Evolutionary conservation across 1,140 invertebrate species (phyloP), one percentile per base, ranked within the genome.

Genomic region (Drosophila tani): DNA sequence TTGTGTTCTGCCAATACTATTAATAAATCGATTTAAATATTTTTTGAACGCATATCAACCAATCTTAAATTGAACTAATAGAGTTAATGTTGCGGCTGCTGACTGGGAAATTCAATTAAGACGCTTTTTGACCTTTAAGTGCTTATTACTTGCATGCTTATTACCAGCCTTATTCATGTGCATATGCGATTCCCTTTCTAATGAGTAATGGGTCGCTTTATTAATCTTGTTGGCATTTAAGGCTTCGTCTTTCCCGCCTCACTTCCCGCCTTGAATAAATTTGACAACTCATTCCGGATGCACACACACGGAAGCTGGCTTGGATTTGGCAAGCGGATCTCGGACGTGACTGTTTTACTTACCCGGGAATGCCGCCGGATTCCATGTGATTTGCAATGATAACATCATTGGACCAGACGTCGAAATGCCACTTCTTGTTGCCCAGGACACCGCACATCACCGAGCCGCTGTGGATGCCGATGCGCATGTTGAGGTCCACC

Each of bases 371-470:
- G 9, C 98, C 98, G 11, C 97, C 98, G 67, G 97, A 97, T 94
- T 99, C 98, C 95, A 99, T 97, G 91, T 98, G 97, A 94, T 99
- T 99, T n/a, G 98, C 98, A 62, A 99, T 93, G 8, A 97, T 99
- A 80, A 99, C 98, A 93, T 99, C 99, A 93, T 99, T 98, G 11
- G 98, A 99, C 98, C 98, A 99, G 5, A 99, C 97, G 93, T 99
- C 98, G 93, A 99, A 99, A 93, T 99, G 98, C 97, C 98, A 99
- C 93, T 99, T 98, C 79, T 96, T 94, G 29, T 98, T 95, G 1
- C 98, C 98, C 14, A 99, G 94, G 41, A 99, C 98, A 6, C 98
- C 98, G 92, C 98, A 99, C 49, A 99, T 94, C 35, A 99, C 98
- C 1, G 96, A 97, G 1, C 98, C 98, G 67, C 97, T 98, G 93